A percentile compares a stretch with the other conserved stretches of the same genome.
Conservation (phyloP, 2,888 invertebrate species). For the Trichogramma evanescens region DNA sequence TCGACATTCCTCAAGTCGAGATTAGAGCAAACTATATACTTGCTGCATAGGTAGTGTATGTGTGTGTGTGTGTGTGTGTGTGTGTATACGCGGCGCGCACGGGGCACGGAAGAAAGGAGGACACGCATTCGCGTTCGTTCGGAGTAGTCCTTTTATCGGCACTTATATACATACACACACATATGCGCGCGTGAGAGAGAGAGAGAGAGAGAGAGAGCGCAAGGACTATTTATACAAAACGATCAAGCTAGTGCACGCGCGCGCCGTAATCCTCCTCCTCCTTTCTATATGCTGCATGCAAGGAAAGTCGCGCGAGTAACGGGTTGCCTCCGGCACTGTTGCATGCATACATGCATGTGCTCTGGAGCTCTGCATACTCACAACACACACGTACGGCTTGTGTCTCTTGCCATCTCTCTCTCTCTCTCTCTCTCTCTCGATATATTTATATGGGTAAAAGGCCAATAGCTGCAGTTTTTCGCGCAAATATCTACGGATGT, state of each 20-base stretch:
- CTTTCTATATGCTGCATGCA: not conserved
- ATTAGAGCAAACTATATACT: no score
- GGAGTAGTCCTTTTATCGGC: no score
- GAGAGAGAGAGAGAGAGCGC: not conserved
- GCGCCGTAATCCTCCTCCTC: not conserved
- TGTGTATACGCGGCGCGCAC: no score
- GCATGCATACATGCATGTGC: not conserved
- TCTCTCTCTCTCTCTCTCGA: not conserved
- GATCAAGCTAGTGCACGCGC: slow-evolving; percentile 5
- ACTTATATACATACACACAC: not conserved
- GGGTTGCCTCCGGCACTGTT: not conserved
- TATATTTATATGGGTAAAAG: no score
- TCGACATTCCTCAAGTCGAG: not conserved
- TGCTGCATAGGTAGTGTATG: no score
- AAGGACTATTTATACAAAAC: slow-evolving; percentile 12
- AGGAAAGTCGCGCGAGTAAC: slow-evolving; percentile 21
- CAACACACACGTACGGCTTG: not conserved
- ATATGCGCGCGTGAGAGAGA: not conserved
- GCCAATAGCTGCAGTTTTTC: no score
- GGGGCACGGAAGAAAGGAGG: no score
- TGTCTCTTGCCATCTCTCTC: not conserved
- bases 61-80: no score
- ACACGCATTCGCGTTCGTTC: no score
- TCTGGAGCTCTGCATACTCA: no score
- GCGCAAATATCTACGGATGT: no score